These are phyloP conservation scores for Physocephala rufipes DNA, from an alignment of 2,888 invertebrate species.

Conservation along the genomic window DNA sequence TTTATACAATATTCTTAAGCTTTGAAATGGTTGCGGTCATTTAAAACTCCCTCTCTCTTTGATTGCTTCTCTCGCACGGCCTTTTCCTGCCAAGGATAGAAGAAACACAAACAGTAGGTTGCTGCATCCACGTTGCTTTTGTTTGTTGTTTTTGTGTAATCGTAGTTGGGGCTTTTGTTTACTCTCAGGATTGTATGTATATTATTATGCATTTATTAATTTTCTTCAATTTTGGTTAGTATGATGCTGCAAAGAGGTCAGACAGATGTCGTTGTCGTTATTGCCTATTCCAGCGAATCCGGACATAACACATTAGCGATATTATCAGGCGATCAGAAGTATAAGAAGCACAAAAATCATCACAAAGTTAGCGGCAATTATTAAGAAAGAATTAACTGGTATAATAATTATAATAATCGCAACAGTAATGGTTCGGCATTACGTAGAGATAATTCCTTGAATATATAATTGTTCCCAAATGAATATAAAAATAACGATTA, in stretches of 20 bases:
- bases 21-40: too few relatives aligned
- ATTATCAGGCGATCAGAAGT: constrained; percentile 17
- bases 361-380: not conserved
- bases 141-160: not conserved
- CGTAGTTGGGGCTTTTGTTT: not conserved
- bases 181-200: not conserved
- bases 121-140: too few relatives aligned
- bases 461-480: too few relatives aligned
- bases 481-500: too few relatives aligned
- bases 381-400: not conserved
- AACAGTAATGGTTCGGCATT: not conserved
- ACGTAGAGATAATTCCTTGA: too few relatives aligned
- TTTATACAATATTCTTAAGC: too few relatives aligned
- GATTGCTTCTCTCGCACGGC: too few relatives aligned
- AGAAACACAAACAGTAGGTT: too few relatives aligned
- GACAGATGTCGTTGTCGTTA: not conserved
- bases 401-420: not conserved
- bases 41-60: too few relatives aligned
- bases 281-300: not conserved
- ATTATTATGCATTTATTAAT: not conserved
- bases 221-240: not conserved
- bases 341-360: not conserved
- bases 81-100: too few relatives aligned
- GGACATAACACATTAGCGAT: constrained; percentile 10
- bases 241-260: too few relatives aligned